A percentile compares a stretch with the other conserved stretches of the same genome.
These are phyloP conservation scores for Peromyscus eremicus DNA, from an alignment of 2,797 vertebrate genomes.

Conservation along the genomic window DNA sequence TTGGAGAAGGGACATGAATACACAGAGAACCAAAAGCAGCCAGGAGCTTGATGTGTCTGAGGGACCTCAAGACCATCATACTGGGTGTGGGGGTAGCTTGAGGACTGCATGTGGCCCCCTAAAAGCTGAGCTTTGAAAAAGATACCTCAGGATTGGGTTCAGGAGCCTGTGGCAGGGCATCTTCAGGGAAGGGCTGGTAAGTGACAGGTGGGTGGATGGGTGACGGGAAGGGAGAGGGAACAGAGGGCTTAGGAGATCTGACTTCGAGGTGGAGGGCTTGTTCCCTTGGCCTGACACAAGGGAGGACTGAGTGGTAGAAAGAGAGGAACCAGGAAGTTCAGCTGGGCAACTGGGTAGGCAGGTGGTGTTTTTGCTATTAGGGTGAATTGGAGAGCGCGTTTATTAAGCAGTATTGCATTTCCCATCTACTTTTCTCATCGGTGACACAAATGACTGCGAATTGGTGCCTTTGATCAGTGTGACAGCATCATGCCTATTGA, in stretches of 20 bases:
- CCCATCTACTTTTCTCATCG: slow-evolving; percentile 38
- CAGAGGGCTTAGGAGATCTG: fast-evolving
- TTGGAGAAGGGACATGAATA: not conserved
- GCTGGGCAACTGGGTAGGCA: not conserved
- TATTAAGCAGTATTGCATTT: slow-evolving; percentile 59
- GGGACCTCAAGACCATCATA: not conserved
- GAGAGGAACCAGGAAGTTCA: not conserved
- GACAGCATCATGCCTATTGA: not conserved
- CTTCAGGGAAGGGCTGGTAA: not conserved
- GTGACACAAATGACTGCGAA: slow-evolving; percentile 32
- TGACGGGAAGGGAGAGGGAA: not conserved
- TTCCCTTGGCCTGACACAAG: not conserved
- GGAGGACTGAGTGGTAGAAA: not conserved
- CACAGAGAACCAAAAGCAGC: not conserved
- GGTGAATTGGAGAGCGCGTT: slow-evolving; percentile 20
- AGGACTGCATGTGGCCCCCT: not conserved
- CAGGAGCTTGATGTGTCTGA: not conserved
- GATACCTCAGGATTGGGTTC: fast-evolving
- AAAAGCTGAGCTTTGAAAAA: not conserved
- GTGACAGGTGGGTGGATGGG: not conserved
- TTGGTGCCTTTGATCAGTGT: slow-evolving; percentile 63
- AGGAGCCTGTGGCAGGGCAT: not conserved
- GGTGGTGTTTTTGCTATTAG: slow-evolving; percentile 48
- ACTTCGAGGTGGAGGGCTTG: not conserved
- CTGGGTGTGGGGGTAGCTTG: not conserved